Conservation (phyloP, 1,140 invertebrate genomes). For the Cydia fagiglandana region DNA sequence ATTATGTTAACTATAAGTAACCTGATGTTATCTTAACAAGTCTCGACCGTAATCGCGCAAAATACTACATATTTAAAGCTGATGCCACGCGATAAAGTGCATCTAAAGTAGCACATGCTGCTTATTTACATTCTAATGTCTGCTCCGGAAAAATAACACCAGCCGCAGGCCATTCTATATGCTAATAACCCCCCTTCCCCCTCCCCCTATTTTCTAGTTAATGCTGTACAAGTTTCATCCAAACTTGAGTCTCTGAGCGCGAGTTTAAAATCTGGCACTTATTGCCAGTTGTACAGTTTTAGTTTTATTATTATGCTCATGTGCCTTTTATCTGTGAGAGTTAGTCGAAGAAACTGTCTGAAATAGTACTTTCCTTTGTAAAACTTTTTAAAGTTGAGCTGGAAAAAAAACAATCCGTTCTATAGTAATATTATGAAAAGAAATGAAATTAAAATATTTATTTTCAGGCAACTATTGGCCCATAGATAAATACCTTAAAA, state of each 20-base stretch:
- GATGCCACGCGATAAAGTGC: slow-evolving; percentile 33
- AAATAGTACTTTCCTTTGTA: background rate
- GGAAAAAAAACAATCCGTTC: too few relatives aligned
- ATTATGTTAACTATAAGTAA: too few relatives aligned
- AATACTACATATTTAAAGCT: background rate
- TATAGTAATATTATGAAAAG: too few relatives aligned
- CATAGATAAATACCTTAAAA: too few relatives aligned
- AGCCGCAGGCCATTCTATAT: slow-evolving; percentile 36
- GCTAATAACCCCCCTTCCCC: slow-evolving; percentile 31
- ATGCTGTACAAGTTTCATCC: slow-evolving; percentile 33
- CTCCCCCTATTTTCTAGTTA: background rate
- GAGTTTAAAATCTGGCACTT: slow-evolving; percentile 31
- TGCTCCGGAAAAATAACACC: slow-evolving; percentile 43
- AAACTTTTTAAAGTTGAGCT: too few relatives aligned
- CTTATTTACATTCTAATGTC: slow-evolving; percentile 45
- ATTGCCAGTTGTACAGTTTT: slow-evolving; percentile 6
- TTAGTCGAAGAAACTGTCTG: too few relatives aligned
- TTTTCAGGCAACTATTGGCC: too few relatives aligned
- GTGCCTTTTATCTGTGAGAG: background rate
- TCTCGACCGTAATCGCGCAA: background rate
- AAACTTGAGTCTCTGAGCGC: slow-evolving; percentile 7
- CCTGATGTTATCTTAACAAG: too few relatives aligned
- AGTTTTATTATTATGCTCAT: slow-evolving; percentile 19
- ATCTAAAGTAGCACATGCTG: slow-evolving; percentile 35
- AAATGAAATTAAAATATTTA: too few relatives aligned